These are phyloP conservation scores for Argopecten irradians DNA, from an alignment of 1,140 invertebrate species.

Conservation along the genomic window DNA sequence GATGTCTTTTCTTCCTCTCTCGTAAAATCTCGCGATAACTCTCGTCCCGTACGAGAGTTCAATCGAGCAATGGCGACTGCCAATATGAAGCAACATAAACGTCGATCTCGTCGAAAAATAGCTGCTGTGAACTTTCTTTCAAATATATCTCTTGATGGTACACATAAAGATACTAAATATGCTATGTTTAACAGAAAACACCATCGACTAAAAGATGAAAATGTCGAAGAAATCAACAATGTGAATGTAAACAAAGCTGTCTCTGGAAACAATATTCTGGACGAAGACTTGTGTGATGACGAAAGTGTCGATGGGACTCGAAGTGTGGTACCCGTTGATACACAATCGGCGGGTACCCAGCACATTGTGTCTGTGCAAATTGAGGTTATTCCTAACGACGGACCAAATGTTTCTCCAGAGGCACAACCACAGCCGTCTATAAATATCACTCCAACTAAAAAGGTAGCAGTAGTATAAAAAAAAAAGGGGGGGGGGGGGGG, in stretches of 20 bases:
- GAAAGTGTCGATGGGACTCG: conserved; percentile 32
- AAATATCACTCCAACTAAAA: not conserved
- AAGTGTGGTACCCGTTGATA: conserved; percentile 2
- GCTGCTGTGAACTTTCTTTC: conserved; percentile 86
- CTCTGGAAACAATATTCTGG: not conserved
- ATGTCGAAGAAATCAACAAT: conserved; percentile 28
- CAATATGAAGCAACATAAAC: conserved; percentile 62
- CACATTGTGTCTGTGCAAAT: conserved; percentile 15
- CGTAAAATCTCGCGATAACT: conserved; percentile 33
- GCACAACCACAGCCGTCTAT: not conserved
- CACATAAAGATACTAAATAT: conserved; percentile 89
- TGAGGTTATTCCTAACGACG: not conserved
- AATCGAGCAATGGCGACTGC: conserved; percentile 60
- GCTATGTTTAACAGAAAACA: conserved; percentile 69
- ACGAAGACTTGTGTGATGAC: conserved; percentile 14
- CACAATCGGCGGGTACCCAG: conserved; percentile 7
- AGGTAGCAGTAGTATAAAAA: too few relatives aligned
- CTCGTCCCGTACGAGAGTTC: not conserved
- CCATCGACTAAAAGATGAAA: conserved; percentile 54
- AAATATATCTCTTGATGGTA: conserved; percentile 95
- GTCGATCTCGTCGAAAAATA: conserved; percentile 64
- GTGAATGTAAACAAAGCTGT: conserved; percentile 15
- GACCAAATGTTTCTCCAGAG: not conserved
- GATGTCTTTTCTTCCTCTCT: conserved; percentile 26
- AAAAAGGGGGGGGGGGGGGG: too few relatives aligned